Evolutionary conservation across 1,140 invertebrate genomes (phyloP).

Genomic region (Atta cephalotes): DNA sequence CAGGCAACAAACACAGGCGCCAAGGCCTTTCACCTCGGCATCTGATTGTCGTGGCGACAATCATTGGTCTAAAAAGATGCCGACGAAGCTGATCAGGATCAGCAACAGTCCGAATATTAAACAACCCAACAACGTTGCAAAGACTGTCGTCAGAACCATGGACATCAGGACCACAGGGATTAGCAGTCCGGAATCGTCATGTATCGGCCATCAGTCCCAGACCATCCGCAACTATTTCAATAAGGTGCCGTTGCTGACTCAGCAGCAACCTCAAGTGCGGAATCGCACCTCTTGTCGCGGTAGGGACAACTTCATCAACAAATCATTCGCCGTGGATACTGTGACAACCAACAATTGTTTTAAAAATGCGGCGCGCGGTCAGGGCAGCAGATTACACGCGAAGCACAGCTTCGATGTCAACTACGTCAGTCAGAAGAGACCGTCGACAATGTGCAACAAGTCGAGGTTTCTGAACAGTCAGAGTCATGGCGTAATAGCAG

Average conservation of each 20-base stretch:
- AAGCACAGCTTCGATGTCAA: conserved; percentile 4
- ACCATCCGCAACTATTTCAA: conserved; percentile 81
- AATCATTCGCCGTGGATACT: not conserved
- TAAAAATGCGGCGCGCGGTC: not conserved
- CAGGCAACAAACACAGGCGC: conserved; percentile 26
- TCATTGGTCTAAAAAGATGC: conserved; percentile 24
- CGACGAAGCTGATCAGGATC: conserved; percentile 9
- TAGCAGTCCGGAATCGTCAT: conserved; percentile 42
- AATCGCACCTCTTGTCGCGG: not conserved
- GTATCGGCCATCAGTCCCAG: conserved; percentile 59
- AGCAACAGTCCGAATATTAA: conserved; percentile 21
- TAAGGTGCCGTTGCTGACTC: conserved; percentile 69
- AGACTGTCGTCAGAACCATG: conserved; percentile 68
- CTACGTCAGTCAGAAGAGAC: conserved; percentile 21
- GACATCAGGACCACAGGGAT: not conserved
- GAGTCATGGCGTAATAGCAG: conserved; percentile 81
- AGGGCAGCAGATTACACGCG: not conserved
- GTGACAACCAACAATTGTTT: not conserved
- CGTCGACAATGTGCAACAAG: conserved; percentile 11
- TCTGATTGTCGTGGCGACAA: conserved; percentile 57
- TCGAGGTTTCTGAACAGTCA: conserved; percentile 73
- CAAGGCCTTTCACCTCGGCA: not conserved
- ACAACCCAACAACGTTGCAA: conserved; percentile 71
- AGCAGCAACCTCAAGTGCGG: not conserved
- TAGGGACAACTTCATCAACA: conserved; percentile 3